phyloP scores from a whole-genome alignment of 2,888 invertebrate species.

The Callyntrura guangdongensis region DNA sequence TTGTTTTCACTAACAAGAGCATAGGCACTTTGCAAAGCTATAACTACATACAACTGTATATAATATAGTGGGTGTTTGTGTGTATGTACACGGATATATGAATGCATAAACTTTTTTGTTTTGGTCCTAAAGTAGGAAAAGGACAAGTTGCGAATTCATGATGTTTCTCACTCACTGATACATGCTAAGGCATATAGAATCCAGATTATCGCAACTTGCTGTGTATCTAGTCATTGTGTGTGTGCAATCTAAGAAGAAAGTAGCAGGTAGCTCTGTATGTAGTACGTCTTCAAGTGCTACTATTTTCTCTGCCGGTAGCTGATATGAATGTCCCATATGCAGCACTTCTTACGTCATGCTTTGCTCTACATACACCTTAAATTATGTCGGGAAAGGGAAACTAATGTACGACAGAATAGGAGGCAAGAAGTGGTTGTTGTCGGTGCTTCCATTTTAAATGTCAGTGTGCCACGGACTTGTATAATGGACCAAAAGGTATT shows the following conservation, averaged over 20 bases:
- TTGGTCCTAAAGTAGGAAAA: neutral
- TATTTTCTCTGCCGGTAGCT: neutral
- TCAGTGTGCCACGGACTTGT: slow-evolving; percentile 73
- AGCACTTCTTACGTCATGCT: slow-evolving; percentile 54
- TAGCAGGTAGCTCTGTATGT: neutral
- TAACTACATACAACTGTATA: no score
- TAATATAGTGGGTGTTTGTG: neutral
- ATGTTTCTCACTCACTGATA: neutral
- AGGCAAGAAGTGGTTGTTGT: neutral
- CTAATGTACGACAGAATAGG: slow-evolving; percentile 2
- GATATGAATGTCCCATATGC: slow-evolving; percentile 25
- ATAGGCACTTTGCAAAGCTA: no score
- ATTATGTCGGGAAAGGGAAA: slow-evolving; percentile 18
- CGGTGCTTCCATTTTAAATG: slow-evolving; percentile 54
- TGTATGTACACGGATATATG: no score
- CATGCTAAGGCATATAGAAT: neutral
- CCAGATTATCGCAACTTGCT: neutral
- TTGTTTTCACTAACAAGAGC: no score
- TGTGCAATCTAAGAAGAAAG: neutral
- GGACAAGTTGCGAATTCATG: slow-evolving; percentile 45
- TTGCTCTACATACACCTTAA: slow-evolving; percentile 59
- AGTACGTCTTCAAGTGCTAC: neutral
- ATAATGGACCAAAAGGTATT: slow-evolving; percentile 23
- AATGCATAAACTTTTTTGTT: neutral
- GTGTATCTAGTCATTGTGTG: neutral